Evolutionary conservation across 2,888 invertebrate species (phyloP).

Genomic region (Polydrusus pterygomalis): DNA sequence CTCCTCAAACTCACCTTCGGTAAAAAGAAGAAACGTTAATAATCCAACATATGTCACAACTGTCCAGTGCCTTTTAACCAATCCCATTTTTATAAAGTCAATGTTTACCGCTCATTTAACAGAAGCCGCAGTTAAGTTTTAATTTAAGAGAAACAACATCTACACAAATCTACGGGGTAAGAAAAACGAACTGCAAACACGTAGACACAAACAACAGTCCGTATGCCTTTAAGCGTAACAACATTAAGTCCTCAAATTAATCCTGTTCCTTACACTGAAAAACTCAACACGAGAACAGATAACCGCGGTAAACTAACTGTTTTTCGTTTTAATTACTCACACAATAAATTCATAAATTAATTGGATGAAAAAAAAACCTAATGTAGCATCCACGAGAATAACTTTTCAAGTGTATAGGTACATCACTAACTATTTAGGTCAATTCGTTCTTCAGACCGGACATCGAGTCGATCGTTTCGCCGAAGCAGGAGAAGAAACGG

Average conservation of each 20-base stretch:
- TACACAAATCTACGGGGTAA: not conserved
- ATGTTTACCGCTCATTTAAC: slow-evolving; percentile 21
- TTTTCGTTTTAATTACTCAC: slow-evolving; percentile 36
- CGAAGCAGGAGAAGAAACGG: slow-evolving; percentile 4
- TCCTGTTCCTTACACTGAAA: not conserved
- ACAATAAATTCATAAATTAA: slow-evolving; percentile 38
- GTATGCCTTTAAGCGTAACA: slow-evolving; percentile 18
- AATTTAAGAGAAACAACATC: not conserved
- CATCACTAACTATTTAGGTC: slow-evolving; percentile 53
- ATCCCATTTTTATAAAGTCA: slow-evolving; percentile 33
- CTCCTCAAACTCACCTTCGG: slow-evolving; percentile 25
- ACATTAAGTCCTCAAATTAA: not conserved
- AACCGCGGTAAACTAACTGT: slow-evolving; percentile 37
- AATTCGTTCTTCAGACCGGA: slow-evolving; percentile 46
- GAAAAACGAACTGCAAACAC: not conserved
- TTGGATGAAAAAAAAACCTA: slow-evolving; percentile 35
- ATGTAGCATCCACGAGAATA: slow-evolving; percentile 46
- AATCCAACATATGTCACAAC: slow-evolving; percentile 35
- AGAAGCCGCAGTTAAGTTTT: not conserved
- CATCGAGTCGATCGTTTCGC: slow-evolving; percentile 34
- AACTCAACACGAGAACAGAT: slow-evolving; percentile 12
- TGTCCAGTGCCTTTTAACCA: slow-evolving; percentile 30
- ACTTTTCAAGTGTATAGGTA: slow-evolving; percentile 35
- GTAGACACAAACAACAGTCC: not conserved
- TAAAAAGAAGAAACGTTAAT: slow-evolving; percentile 23